Conservation (phyloP, 1,140 invertebrate species). For the Melanaphis sacchari region DNA sequence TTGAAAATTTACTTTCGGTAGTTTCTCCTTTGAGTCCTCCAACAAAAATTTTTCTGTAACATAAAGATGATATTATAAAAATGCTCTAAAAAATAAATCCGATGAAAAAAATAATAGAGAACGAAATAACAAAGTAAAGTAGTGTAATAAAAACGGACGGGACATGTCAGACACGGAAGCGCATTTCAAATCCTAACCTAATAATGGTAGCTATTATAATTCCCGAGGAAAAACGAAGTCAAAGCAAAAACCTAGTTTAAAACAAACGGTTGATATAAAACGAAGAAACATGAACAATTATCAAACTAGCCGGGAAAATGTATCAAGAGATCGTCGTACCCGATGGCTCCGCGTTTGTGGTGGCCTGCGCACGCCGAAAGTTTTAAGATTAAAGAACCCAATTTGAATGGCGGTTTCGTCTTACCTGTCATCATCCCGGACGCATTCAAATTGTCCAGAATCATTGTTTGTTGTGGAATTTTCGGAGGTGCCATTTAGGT, state of each 20-base stretch:
- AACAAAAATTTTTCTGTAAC: constrained; percentile 96
- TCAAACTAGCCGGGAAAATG: too few relatives aligned
- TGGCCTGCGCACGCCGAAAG: background rate
- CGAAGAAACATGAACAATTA: background rate
- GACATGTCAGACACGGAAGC: background rate
- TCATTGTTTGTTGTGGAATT: constrained; percentile 42
- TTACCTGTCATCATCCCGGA: constrained; percentile 49
- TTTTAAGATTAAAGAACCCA: background rate
- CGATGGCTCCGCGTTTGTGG: background rate
- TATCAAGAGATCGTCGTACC: background rate
- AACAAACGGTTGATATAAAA: background rate
- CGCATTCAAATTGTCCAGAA: constrained; percentile 51
- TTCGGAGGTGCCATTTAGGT: constrained; percentile 34
- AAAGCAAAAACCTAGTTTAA: background rate
- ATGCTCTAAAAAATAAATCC: background rate
- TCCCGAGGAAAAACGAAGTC: background rate
- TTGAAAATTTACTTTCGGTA: constrained; percentile 86
- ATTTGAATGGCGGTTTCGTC: background rate
- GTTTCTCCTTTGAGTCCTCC: constrained; percentile 97
- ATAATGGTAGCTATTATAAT: background rate
- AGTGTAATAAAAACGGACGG: background rate
- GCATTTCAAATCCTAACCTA: constrained; percentile 41
- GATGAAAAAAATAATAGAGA: background rate
- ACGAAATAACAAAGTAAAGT: background rate
- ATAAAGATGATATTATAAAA: constrained; percentile 59